phyloP scores from a whole-genome alignment of 2,888 invertebrate species.

The Cheilosia vernalis region DNA sequence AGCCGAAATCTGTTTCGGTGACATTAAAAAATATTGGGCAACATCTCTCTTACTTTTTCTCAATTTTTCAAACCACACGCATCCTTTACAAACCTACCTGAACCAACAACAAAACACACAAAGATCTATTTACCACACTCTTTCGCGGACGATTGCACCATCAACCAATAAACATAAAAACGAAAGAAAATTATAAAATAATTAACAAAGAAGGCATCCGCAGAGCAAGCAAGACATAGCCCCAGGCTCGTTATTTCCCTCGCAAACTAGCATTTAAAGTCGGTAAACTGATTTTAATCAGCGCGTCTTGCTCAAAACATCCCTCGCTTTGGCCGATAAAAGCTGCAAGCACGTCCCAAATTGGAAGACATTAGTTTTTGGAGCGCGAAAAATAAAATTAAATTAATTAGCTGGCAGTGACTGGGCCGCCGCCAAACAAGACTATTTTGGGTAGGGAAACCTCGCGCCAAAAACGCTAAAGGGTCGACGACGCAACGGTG shows the following conservation, averaged over 20 bases:
- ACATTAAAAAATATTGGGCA: too few relatives aligned
- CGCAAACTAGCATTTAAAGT: constrained; percentile 68
- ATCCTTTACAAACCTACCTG: too few relatives aligned
- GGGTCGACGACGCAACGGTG: constrained; percentile 32
- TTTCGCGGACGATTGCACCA: constrained; percentile 11
- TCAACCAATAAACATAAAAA: constrained; percentile 38
- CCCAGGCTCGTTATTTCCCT: constrained; percentile 56
- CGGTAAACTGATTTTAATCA: constrained; percentile 64
- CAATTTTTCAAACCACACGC: too few relatives aligned
- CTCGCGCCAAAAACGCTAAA: constrained; percentile 41
- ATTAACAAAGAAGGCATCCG: constrained; percentile 53
- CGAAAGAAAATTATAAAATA: constrained; percentile 54
- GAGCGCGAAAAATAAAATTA: constrained; percentile 68
- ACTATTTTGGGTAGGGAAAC: constrained; percentile 47
- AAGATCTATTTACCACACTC: constrained; percentile 12
- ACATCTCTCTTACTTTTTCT: too few relatives aligned
- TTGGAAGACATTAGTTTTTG: constrained; percentile 64
- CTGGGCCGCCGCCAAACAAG: constrained; percentile 16
- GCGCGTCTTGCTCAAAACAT: constrained; percentile 30
- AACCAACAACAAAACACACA: too few relatives aligned
- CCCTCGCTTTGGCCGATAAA: constrained; percentile 59
- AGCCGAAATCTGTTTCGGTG: too few relatives aligned
- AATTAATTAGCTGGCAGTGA: constrained; percentile 67
- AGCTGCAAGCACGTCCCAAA: constrained; percentile 65
- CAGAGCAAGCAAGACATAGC: constrained; percentile 19